Conservation (phyloP, 1,140 invertebrate genomes). For the Tetramorium simillimum region DNA sequence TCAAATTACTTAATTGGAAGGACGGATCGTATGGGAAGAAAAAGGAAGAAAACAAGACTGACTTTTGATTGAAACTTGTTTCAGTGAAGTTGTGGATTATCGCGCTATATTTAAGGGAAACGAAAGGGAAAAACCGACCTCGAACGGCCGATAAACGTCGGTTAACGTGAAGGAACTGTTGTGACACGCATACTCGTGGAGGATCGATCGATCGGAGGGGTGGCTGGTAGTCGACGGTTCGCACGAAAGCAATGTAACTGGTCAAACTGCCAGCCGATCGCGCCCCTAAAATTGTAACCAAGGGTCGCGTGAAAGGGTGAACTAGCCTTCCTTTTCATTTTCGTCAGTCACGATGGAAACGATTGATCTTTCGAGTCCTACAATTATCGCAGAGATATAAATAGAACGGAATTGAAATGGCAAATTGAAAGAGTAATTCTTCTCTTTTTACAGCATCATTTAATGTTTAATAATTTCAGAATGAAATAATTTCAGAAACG, state of each 20-base stretch:
- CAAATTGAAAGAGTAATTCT: neutral
- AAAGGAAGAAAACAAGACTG: neutral
- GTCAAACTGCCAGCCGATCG: conserved; percentile 42
- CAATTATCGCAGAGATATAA: conserved; percentile 31
- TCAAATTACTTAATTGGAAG: neutral
- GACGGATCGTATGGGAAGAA: neutral
- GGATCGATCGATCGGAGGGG: conserved; percentile 46
- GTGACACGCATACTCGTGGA: conserved; percentile 49
- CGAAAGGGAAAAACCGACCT: conserved; percentile 36
- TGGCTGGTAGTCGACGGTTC: conserved; percentile 1
- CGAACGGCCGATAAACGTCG: neutral
- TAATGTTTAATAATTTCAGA: neutral
- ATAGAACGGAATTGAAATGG: neutral
- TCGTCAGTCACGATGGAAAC: conserved; percentile 27
- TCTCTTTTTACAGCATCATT: neutral
- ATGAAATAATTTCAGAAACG: neutral
- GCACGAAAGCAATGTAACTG: conserved; percentile 51
- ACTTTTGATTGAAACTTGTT: conserved; percentile 45
- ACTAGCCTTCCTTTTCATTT: conserved; percentile 33
- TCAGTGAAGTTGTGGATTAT: conserved; percentile 63
- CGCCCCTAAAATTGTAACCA: conserved; percentile 44
- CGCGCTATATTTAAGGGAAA: conserved; percentile 46
- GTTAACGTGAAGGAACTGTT: conserved; percentile 25
- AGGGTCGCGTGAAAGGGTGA: conserved; percentile 43
- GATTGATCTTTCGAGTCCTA: conserved; percentile 50